Evolutionary conservation across 2,797 vertebrate species (phyloP).

Genomic region (Chrysocyon brachyurus): DNA sequence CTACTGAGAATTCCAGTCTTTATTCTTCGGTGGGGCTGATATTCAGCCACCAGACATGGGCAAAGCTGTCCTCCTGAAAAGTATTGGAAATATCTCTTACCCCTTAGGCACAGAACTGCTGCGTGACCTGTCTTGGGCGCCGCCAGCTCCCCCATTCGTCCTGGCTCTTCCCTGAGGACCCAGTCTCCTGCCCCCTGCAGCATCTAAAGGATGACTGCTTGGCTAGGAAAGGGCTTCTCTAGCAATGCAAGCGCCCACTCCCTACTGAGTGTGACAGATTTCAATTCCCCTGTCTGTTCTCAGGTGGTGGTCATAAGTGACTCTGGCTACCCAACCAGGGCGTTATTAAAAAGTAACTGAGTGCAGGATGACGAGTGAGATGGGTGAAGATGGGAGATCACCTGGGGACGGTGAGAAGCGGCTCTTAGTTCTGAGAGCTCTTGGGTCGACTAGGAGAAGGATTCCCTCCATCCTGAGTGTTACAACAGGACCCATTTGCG

Average conservation of each 20-base stretch:
- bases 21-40: neutral
- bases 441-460: neutral
- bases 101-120: neutral
- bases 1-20: neutral
- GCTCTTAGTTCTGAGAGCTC: neutral
- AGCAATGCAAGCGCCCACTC: neutral
- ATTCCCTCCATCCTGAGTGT: neutral
- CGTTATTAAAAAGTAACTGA: neutral
- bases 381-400: neutral
- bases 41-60: neutral
- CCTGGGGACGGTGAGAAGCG: neutral
- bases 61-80: conserved; percentile 10
- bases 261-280: neutral
- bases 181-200: neutral
- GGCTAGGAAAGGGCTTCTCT: neutral
- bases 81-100: neutral
- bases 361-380: neutral
- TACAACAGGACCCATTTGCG: neutral
- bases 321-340: neutral
- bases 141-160: neutral
- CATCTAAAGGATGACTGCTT: neutral
- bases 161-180: neutral
- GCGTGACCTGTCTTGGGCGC: neutral
- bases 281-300: neutral
- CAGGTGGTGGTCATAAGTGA: neutral